Conservation (phyloP, 2,888 invertebrate genomes). For the Aleiodes testaceus region DNA sequence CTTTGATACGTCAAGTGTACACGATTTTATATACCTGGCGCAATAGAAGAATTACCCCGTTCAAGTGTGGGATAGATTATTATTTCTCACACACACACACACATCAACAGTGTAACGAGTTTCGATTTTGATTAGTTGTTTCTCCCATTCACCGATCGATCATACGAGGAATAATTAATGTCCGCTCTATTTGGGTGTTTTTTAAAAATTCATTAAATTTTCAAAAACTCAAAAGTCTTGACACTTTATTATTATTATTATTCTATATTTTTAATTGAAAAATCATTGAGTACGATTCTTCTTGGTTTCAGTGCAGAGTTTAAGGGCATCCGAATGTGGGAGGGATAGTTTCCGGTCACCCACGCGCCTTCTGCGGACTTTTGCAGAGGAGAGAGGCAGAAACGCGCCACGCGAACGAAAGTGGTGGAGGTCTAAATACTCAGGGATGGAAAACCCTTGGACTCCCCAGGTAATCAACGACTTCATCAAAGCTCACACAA, state of each 20-base stretch:
- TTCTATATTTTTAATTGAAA: no score
- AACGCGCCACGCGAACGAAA: constrained; percentile 26
- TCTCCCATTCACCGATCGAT: constrained; percentile 39
- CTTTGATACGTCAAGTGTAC: constrained; percentile 61
- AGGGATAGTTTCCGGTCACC: constrained; percentile 75
- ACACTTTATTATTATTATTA: constrained; percentile 29
- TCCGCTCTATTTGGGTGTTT: constrained; percentile 6
- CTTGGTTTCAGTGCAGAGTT: constrained; percentile 53
- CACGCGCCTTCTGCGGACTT: constrained; percentile 56
- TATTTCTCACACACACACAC: constrained; percentile 25
- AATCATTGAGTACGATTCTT: no score
- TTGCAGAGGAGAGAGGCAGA: neutral
- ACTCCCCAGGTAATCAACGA: no score
- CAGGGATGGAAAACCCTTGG: neutral
- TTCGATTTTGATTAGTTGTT: constrained; percentile 41
- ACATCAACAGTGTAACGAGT: constrained; percentile 12
- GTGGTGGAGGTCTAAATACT: constrained; percentile 5
- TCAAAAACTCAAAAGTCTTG: constrained; percentile 24
- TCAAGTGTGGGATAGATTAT: constrained; percentile 33
- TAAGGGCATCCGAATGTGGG: constrained; percentile 71
- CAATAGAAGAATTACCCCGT: constrained; percentile 50
- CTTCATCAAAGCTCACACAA: no score
- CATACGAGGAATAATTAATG: constrained; percentile 40
- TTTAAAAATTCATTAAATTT: constrained; percentile 31
- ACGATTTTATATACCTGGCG: constrained; percentile 57